Evolutionary conservation across 1,140 invertebrate species (phyloP).

Genomic region (Hormaphis cornu): DNA sequence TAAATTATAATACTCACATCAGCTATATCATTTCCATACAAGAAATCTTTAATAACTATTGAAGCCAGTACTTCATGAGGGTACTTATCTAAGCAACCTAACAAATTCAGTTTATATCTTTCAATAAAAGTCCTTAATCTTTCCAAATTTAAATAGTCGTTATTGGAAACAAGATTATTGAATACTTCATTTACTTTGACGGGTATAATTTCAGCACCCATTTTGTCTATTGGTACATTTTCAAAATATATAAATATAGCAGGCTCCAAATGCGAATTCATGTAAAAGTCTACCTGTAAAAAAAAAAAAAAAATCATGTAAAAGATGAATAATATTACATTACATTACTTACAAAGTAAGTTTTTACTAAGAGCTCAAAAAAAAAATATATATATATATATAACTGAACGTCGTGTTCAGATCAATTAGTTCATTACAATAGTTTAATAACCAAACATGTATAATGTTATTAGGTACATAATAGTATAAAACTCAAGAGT

Average conservation of each 20-base stretch:
- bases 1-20: constrained; percentile 53
- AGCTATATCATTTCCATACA: constrained; percentile 64
- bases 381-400: too few species aligned
- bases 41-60: constrained; percentile 67
- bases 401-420: too few species aligned
- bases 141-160: constrained; percentile 61
- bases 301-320: constrained; percentile 35
- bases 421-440: too few species aligned
- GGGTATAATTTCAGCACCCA: constrained; percentile 49
- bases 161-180: constrained; percentile 43
- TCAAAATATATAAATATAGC: constrained; percentile 61
- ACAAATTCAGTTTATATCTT: constrained; percentile 59
- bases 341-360: neutral
- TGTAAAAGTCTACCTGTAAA: constrained; percentile 54
- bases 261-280: constrained; percentile 62
- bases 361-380: too few species aligned
- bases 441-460: too few species aligned
- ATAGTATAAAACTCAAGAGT: too few species aligned
- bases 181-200: constrained; percentile 52
- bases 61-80: constrained; percentile 67
- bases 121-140: constrained; percentile 62
- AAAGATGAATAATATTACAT: constrained; percentile 20
- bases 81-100: constrained; percentile 61
- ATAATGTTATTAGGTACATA: too few species aligned
- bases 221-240: constrained; percentile 63